Evolutionary conservation across 2,797 vertebrate species (phyloP).

Genomic region (Lindbergichthys nudifrons): DNA sequence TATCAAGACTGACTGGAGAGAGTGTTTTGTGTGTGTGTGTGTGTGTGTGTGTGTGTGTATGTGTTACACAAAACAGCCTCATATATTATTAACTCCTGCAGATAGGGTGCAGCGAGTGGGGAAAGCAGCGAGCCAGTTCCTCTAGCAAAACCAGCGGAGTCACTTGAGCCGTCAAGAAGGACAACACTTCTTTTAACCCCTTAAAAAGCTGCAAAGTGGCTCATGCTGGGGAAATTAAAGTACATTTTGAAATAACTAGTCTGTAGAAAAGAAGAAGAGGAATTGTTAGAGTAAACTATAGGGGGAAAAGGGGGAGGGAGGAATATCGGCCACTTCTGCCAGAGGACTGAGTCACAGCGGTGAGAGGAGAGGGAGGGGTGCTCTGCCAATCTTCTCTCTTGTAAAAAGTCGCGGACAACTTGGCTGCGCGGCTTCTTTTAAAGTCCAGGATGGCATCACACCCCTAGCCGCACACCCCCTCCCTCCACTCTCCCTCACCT

Average conservation of each 20-base stretch:
- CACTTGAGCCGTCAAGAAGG: slow-evolving; percentile 5
- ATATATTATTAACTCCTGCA: slow-evolving; percentile 83
- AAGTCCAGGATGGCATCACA: slow-evolving; percentile 74
- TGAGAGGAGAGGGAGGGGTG: slow-evolving; percentile 60
- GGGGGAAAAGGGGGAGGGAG: slow-evolving; percentile 11
- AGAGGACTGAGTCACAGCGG: slow-evolving; percentile 75
- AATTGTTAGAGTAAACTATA: slow-evolving; percentile 40
- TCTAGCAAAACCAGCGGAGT: slow-evolving; percentile 24
- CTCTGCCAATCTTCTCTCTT: slow-evolving; percentile 37
- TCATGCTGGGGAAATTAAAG: not conserved
- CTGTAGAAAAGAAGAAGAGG: slow-evolving; percentile 7
- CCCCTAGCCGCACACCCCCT: slow-evolving; percentile 63
- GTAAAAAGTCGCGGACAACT: slow-evolving; percentile 69
- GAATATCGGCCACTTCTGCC: slow-evolving; percentile 48
- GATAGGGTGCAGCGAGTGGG: slow-evolving; percentile 46
- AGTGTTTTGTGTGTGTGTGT: slow-evolving; percentile 5
- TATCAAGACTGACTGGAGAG: slow-evolving; percentile 50
- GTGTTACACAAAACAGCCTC: slow-evolving; percentile 62
- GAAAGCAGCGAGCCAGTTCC: slow-evolving; percentile 11
- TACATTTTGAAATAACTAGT: not conserved
- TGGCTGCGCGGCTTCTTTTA: slow-evolving; percentile 69
- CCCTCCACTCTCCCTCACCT: slow-evolving; percentile 50
- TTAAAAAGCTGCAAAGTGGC: not conserved
- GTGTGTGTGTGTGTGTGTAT: slow-evolving; percentile 39
- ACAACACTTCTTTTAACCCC: slow-evolving; percentile 23